These are phyloP conservation scores for Baronia brevicornis DNA, from an alignment of 2,888 invertebrate species.

Conservation along the genomic window DNA sequence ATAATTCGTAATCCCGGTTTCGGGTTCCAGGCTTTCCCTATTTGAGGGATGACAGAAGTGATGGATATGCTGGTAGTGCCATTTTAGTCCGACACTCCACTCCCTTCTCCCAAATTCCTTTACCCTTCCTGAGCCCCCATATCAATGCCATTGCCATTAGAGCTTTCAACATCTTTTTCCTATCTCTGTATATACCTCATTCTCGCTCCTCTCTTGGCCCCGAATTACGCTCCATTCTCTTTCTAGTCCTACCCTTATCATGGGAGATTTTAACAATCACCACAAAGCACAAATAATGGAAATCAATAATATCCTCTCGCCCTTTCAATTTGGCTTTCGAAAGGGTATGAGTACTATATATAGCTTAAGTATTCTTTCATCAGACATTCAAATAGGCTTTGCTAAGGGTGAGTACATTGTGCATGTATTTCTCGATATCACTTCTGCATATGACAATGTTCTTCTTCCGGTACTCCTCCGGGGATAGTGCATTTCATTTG, in stretches of 20 bases:
- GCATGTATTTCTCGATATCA: constrained; percentile 22
- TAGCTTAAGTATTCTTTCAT: constrained; percentile 22
- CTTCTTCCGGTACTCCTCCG: constrained; percentile 19
- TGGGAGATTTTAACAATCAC: constrained; percentile 17
- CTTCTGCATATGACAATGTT: constrained; percentile 24
- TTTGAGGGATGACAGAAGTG: constrained; percentile 17
- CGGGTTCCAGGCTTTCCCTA: constrained; percentile 18
- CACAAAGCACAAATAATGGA: constrained; percentile 20
- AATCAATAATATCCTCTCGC: constrained; percentile 13
- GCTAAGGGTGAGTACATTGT: constrained; percentile 15
- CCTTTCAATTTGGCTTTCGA: constrained; percentile 25
- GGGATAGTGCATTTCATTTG: constrained; percentile 17
- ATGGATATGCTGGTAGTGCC: neutral
- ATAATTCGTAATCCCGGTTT: too few relatives aligned
- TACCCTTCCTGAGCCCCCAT: neutral
- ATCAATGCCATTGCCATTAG: constrained; percentile 18
- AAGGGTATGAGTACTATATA: constrained; percentile 24
- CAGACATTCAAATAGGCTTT: constrained; percentile 21
- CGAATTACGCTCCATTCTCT: constrained; percentile 9
- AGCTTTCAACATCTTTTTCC: constrained; percentile 13
- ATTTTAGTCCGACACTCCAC: neutral
- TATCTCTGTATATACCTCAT: constrained; percentile 18
- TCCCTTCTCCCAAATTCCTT: neutral
- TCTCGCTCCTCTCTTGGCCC: constrained; percentile 10
- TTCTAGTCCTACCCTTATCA: constrained; percentile 6